Conservation (phyloP, 2,797 vertebrate species). For the Lophotriccus pileatus region DNA sequence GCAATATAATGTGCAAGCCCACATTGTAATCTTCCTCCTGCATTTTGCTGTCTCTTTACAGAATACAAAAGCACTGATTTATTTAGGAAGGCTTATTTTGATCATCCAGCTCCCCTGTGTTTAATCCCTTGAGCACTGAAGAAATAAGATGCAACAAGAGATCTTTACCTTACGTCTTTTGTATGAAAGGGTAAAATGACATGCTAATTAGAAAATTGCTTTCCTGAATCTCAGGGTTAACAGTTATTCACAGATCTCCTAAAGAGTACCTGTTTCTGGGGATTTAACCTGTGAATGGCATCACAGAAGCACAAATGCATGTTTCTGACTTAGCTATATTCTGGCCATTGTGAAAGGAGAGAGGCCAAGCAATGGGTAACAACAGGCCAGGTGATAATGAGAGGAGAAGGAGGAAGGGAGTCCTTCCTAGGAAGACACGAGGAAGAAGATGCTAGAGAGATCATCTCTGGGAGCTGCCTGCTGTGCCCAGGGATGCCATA, state of each 20-base stretch:
- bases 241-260: background rate
- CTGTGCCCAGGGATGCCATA: background rate
- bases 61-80: background rate
- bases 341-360: background rate
- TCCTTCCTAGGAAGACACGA: background rate
- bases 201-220: background rate
- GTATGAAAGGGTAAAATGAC: background rate
- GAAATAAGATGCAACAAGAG: background rate
- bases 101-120: background rate
- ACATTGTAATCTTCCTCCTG: background rate
- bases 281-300: background rate
- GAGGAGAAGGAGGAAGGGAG: background rate
- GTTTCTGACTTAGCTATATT: background rate
- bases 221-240: background rate
- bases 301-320: background rate
- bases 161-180: background rate
- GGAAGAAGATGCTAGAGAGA: background rate
- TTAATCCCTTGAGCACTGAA: background rate
- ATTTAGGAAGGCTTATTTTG: background rate
- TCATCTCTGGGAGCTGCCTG: background rate
- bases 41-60: background rate
- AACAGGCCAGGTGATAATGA: background rate
- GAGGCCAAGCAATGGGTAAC: background rate
- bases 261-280: background rate
- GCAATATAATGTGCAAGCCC: background rate